phyloP scores from a whole-genome alignment of 2,888 invertebrate species.

The Galerucella nymphaeae region DNA sequence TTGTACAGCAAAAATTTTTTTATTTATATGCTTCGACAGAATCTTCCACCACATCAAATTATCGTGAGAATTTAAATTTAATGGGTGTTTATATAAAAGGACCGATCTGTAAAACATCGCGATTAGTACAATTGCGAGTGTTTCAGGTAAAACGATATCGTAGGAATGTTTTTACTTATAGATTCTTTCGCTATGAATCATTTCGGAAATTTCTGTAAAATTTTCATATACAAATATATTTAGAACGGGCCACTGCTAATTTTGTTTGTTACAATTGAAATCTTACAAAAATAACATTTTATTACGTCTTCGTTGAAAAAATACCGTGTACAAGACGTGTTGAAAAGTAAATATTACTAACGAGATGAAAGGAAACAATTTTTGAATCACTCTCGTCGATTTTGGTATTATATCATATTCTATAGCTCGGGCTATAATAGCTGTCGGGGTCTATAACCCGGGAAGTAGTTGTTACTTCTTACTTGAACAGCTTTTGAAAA shows the following conservation, averaged over 20 bases:
- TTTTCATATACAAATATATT: slow-evolving; percentile 1
- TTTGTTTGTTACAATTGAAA: background rate
- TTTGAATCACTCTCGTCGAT: no score
- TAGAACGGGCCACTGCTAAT: background rate
- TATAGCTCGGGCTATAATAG: no score
- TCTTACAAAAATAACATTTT: background rate
- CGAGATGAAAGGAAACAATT: no score
- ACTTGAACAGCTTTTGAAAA: no score
- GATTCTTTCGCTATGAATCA: background rate
- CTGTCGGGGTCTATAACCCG: no score
- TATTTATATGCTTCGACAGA: background rate
- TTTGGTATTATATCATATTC: no score
- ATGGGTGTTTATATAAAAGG: background rate
- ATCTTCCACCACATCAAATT: background rate
- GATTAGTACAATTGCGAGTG: background rate
- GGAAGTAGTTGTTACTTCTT: no score
- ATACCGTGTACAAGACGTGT: no score
- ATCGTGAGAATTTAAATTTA: background rate
- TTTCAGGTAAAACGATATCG: background rate
- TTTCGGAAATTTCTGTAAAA: background rate
- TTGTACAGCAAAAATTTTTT: slow-evolving; percentile 1
- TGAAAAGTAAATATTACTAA: no score
- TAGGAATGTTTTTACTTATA: background rate
- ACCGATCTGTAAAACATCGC: background rate
- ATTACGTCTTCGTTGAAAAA: no score